A percentile compares a stretch with the other conserved stretches of the same genome.
phyloP scores from a whole-genome alignment of 1,140 invertebrate genomes.

The Colletes latitarsis region DNA sequence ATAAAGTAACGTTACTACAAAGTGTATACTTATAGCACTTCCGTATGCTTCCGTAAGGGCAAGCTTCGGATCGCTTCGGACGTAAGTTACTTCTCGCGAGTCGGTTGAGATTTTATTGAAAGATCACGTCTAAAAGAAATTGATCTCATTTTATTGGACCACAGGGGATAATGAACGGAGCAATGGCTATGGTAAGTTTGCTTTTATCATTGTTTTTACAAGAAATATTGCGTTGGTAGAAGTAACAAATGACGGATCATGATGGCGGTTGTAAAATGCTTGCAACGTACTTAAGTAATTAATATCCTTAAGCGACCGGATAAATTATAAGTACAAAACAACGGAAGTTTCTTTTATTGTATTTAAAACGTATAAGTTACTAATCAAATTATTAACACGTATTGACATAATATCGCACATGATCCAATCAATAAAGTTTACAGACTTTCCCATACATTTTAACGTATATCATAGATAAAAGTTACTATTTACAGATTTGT shows the following conservation, averaged over 20 bases:
- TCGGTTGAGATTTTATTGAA: not conserved
- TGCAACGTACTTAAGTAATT: slow-evolving; percentile 23
- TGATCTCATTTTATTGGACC: not conserved
- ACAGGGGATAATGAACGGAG: slow-evolving; percentile 73
- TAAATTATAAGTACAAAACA: not conserved
- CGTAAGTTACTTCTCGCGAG: slow-evolving; percentile 19
- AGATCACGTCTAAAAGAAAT: not conserved
- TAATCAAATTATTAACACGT: not conserved
- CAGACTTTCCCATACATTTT: not conserved
- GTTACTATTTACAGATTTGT: slow-evolving; percentile 1
- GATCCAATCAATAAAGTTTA: slow-evolving; percentile 9
- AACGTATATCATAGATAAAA: not conserved
- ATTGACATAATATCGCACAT: not conserved
- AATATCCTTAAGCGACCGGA: not conserved
- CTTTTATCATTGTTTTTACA: not conserved
- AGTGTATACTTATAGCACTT: slow-evolving; percentile 36
- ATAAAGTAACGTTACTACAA: not conserved
- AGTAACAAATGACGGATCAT: slow-evolving; percentile 35
- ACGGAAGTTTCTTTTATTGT: not conserved
- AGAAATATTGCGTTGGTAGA: not conserved
- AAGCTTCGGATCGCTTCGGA: slow-evolving; percentile 35
- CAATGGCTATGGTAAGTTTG: slow-evolving; percentile 74
- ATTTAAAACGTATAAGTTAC: not conserved
- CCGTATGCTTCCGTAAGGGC: slow-evolving; percentile 63
- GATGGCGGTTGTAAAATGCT: slow-evolving; percentile 64